phyloP scores from a whole-genome alignment of 2,888 invertebrate species.

The Oxycera nigricornis region DNA sequence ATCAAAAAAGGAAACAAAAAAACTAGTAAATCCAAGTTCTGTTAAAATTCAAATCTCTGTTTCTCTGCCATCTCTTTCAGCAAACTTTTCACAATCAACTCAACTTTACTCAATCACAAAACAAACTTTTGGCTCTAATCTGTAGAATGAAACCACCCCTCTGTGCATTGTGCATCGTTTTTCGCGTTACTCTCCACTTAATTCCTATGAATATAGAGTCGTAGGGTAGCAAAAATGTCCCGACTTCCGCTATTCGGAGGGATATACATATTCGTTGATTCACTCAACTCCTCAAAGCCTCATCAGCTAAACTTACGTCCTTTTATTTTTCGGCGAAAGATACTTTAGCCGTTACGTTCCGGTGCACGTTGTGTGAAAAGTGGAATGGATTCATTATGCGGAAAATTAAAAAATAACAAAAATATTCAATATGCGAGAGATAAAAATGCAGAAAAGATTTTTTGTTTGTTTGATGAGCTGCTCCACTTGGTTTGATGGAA shows the following conservation, averaged over 20 bases:
- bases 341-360: background rate
- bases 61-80: background rate
- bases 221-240: background rate
- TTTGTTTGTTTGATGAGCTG: no score
- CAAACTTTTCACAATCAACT: background rate
- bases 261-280: background rate
- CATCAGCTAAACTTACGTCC: background rate
- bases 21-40: background rate
- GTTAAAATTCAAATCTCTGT: background rate
- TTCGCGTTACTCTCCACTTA: background rate
- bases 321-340: background rate
- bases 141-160: background rate
- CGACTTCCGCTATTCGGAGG: background rate
- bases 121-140: background rate
- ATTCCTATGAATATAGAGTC: background rate
- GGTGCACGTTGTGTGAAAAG: background rate
- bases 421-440: conserved; percentile 7
- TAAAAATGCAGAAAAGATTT: conserved; percentile 1
- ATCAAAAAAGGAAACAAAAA: background rate
- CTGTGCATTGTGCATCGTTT: no score
- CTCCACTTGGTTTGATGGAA: no score
- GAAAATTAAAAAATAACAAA: conserved; percentile 30
- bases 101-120: background rate
- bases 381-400: background rate
- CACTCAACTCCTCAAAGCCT: background rate